phyloP scores from a whole-genome alignment of 2,888 invertebrate genomes.

The Rhorus exstirpatorius region DNA sequence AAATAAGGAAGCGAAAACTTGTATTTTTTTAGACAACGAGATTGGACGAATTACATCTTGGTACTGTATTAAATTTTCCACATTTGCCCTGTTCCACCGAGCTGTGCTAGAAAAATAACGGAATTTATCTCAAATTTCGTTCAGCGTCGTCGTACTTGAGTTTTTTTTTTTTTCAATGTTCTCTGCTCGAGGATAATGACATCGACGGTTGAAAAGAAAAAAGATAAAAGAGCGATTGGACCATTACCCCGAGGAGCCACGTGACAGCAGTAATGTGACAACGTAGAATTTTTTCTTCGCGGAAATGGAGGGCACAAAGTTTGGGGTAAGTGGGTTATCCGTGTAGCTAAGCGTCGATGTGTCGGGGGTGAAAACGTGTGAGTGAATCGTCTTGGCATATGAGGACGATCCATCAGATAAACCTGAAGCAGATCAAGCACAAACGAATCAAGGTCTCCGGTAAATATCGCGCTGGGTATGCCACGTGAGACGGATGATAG shows the following conservation, averaged over 20 bases:
- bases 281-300: not conserved
- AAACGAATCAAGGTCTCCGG: constrained; percentile 16
- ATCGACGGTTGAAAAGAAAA: not conserved
- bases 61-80: too few relatives aligned
- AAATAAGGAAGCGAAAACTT: constrained; percentile 13
- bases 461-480: constrained; percentile 34
- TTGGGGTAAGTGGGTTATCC: too few relatives aligned
- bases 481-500: constrained; percentile 32
- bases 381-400: constrained; percentile 15
- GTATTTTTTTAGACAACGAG: not conserved
- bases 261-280: constrained; percentile 11
- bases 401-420: constrained; percentile 16
- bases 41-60: too few relatives aligned
- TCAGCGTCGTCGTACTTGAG: not conserved
- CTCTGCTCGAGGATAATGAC: not conserved
- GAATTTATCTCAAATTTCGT: not conserved
- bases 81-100: not conserved
- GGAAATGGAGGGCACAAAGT: too few relatives aligned
- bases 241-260: constrained; percentile 15
- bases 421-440: constrained; percentile 22
- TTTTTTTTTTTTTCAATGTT: not conserved
- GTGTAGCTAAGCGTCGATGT: constrained; percentile 29
- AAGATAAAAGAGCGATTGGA: constrained; percentile 10
- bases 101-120: too few relatives aligned
- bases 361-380: not conserved